Percentiles rank a stretch among this genome's conserved stretches.
phyloP scores from a whole-genome alignment of 2,113 vertebrate genomes.

The Aptenodytes patagonicus region DNA sequence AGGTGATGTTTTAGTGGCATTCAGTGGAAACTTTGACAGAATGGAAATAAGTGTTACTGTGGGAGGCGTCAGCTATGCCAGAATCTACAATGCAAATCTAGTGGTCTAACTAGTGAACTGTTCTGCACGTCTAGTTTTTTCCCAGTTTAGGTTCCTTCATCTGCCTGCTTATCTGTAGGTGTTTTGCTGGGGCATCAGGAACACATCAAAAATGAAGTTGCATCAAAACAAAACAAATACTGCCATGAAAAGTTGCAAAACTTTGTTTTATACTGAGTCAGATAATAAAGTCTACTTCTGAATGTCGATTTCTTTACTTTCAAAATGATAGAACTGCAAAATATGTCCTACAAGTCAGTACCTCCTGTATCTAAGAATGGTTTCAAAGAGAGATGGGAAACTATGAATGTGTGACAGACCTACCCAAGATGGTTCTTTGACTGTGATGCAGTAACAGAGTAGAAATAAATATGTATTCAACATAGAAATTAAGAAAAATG shows the following conservation, averaged over 20 bases:
- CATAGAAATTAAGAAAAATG: background rate
- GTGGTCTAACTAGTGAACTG: background rate
- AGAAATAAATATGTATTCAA: background rate
- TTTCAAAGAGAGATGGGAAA: background rate
- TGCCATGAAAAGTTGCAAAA: background rate
- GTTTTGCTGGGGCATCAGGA: background rate
- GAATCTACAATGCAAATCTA: background rate
- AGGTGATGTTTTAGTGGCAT: background rate
- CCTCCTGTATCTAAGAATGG: background rate
- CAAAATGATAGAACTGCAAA: background rate
- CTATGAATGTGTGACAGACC: background rate
- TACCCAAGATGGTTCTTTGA: background rate
- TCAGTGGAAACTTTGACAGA: background rate
- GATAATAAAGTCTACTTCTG: background rate
- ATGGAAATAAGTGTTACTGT: background rate
- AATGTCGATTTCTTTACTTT: background rate
- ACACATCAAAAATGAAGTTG: background rate
- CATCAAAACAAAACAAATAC: background rate
- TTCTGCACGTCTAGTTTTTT: background rate
- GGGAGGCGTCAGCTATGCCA: background rate
- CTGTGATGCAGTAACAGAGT: background rate
- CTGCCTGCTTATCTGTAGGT: background rate
- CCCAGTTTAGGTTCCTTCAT: background rate
- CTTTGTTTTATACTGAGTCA: accelerated
- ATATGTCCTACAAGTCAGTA: accelerated